These are phyloP conservation scores for Actinia equina DNA, from an alignment of 64 coral and sea anemone genomes.

Conservation along the genomic window DNA sequence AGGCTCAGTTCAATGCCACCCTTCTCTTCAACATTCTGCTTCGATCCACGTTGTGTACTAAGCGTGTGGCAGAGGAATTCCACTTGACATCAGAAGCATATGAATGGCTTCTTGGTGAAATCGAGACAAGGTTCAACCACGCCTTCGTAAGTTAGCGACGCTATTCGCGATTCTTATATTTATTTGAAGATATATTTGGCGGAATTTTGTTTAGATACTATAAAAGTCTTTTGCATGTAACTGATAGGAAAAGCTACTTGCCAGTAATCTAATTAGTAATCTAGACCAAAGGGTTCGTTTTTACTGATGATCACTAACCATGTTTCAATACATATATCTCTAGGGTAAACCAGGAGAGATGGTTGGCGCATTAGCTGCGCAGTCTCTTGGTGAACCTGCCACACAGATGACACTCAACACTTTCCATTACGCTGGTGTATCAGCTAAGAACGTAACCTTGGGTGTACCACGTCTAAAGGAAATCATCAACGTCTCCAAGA, in stretches of 20 bases:
- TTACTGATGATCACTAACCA: not conserved
- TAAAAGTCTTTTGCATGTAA: too few relatives aligned
- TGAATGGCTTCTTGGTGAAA: conserved; percentile 96
- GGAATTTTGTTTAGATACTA: too few relatives aligned
- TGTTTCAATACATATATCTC: not conserved
- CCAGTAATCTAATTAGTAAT: too few relatives aligned
- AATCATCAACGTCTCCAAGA: conserved; percentile 99
- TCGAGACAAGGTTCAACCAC: conserved; percentile 94
- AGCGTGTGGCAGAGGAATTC: conserved; percentile 92
- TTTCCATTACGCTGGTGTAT: conserved; percentile 99
- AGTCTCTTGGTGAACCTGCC: conserved; percentile 96
- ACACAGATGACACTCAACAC: conserved; percentile 99
- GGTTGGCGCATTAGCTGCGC: conserved; percentile 93
- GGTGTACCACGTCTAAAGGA: conserved; percentile 98
- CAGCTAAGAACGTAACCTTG: conserved; percentile 95
- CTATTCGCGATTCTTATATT: not conserved
- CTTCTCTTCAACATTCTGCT: conserved; percentile 93
- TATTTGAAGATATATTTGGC: too few relatives aligned
- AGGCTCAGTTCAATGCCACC: conserved; percentile 97
- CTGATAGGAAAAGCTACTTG: too few relatives aligned
- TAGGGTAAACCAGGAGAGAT: conserved; percentile 98
- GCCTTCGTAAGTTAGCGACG: conserved; percentile 51
- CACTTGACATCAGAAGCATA: conserved; percentile 97
- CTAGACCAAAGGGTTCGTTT: too few relatives aligned
- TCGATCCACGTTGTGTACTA: conserved; percentile 86